Conservation (phyloP, 2,888 invertebrate genomes). For the Cartodere bifasciata region DNA sequence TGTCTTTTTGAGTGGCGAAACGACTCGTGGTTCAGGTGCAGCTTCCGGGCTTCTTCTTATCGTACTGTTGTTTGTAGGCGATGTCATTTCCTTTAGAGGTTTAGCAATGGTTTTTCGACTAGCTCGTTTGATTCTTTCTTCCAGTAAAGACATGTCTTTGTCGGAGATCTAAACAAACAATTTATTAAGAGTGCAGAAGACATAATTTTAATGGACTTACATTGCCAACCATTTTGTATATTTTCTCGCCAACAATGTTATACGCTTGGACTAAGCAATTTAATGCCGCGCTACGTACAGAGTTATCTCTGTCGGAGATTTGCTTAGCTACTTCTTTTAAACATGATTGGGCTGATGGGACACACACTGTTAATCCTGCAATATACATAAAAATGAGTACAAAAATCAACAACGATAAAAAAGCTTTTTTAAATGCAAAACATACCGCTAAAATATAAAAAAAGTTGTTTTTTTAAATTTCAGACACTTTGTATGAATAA, state of each 20-base stretch:
- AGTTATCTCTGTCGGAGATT: conserved; percentile 92
- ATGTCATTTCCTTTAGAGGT: conserved; percentile 16
- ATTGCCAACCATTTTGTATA: conserved; percentile 85
- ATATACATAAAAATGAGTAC: too few relatives aligned
- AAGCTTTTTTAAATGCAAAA: too few relatives aligned
- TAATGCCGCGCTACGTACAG: conserved; percentile 88
- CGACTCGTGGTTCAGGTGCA: conserved; percentile 6
- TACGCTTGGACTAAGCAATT: conserved; percentile 88
- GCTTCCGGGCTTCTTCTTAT: conserved; percentile 14
- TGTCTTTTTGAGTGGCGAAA: conserved; percentile 6
- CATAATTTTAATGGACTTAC: conserved; percentile 34
- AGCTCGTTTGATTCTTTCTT: conserved; percentile 91
- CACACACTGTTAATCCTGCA: conserved; percentile 55
- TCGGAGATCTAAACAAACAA: conserved; percentile 81
- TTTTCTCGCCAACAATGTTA: conserved; percentile 78
- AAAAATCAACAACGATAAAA: too few relatives aligned
- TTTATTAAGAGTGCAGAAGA: conserved; percentile 8
- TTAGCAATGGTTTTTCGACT: conserved; percentile 46
- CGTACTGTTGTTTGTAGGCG: too few relatives aligned
- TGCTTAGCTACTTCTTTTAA: conserved; percentile 86
- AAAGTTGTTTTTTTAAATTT: too few relatives aligned
- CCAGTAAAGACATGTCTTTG: conserved; percentile 86
- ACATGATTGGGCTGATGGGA: conserved; percentile 65
- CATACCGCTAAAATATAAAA: too few relatives aligned
- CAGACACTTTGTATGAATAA: too few relatives aligned